Conservation (phyloP, 2,888 invertebrate species). For the Sthenelais limicola region DNA sequence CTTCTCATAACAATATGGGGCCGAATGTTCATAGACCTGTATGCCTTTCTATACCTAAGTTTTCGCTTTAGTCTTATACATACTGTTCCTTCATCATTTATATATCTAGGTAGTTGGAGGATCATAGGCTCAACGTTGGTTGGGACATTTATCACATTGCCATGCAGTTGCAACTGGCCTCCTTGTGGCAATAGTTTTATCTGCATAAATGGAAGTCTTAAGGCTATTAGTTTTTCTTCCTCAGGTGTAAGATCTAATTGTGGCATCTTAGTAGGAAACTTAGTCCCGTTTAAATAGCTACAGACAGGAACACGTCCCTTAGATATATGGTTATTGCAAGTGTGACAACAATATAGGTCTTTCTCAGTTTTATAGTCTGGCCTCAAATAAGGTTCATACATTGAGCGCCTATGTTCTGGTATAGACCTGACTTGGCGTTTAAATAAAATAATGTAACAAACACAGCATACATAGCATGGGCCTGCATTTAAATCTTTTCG, state of each 20-base stretch:
- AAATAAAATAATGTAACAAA: too few species aligned
- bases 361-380: too few species aligned
- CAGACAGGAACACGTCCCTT: too few species aligned
- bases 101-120: neutral
- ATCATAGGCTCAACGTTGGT: neutral
- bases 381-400: too few species aligned
- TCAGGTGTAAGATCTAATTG: neutral
- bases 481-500: too few species aligned
- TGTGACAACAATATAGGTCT: too few species aligned
- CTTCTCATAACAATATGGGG: neutral
- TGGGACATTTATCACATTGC: neutral
- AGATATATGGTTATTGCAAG: too few species aligned
- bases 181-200: neutral
- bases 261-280: neutral
- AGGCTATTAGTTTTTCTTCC: neutral
- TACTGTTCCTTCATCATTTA: neutral
- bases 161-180: too few species aligned
- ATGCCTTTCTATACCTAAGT: neutral
- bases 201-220: neutral
- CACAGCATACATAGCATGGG: too few species aligned
- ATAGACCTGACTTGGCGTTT: too few species aligned
- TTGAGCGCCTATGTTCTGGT: too few species aligned
- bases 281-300: neutral
- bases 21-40: neutral
- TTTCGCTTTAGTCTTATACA: neutral